Percentiles rank a stretch among this genome's conserved stretches.
Conservation (phyloP, 1,140 invertebrate species). For the Acromyrmex charruanus region DNA sequence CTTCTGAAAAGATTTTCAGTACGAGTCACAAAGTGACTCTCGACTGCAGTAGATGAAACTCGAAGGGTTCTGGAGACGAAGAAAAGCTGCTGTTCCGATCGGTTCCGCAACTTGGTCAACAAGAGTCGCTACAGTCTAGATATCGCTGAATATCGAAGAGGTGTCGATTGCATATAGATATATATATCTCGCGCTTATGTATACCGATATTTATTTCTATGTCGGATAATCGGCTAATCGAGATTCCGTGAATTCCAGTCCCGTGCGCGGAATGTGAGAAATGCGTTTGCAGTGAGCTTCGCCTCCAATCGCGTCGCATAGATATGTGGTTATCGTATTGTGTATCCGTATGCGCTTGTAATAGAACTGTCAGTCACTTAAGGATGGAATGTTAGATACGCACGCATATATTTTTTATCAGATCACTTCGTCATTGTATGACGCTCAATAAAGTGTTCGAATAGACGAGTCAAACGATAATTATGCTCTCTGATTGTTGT, state of each 20-base stretch:
- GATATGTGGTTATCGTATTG: slow-evolving; percentile 34
- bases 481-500: slow-evolving; percentile 2
- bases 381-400: neutral
- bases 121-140: slow-evolving; percentile 19
- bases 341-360: slow-evolving; percentile 7
- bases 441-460: neutral
- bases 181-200: slow-evolving; percentile 18
- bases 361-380: slow-evolving; percentile 46
- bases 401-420: neutral
- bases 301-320: slow-evolving; percentile 34
- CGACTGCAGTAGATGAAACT: slow-evolving; percentile 5
- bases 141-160: slow-evolving; percentile 9
- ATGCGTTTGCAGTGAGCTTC: slow-evolving; percentile 42
- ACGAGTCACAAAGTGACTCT: neutral
- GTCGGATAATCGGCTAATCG: slow-evolving; percentile 48
- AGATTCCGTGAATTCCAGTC: slow-evolving; percentile 54
- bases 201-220: slow-evolving; percentile 42
- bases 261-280: slow-evolving; percentile 45
- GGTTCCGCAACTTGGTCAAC: neutral
- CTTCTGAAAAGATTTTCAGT: slow-evolving; percentile 27
- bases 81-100: slow-evolving; percentile 26
- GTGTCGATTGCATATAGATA: neutral
- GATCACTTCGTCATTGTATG: neutral
- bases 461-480: slow-evolving; percentile 1
- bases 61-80: slow-evolving; percentile 14